Conservation (phyloP, 2,888 invertebrate species). For the Ochropacha duplaris region DNA sequence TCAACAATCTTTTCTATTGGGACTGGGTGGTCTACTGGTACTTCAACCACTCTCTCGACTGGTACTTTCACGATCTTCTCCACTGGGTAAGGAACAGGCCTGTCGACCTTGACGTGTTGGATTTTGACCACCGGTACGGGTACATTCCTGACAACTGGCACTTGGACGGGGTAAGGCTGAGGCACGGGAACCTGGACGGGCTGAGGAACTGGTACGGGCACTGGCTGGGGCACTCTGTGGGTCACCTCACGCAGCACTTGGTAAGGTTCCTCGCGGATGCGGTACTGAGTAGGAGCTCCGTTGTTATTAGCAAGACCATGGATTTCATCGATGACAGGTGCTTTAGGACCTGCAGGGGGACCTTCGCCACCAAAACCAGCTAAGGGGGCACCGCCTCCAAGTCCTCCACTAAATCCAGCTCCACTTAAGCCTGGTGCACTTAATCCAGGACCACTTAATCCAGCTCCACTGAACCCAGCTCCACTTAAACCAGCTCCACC, state of each 20-base stretch:
- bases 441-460: constrained; percentile 9
- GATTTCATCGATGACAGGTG: constrained; percentile 70
- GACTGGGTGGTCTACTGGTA: constrained; percentile 81
- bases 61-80: constrained; percentile 84
- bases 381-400: constrained; percentile 2
- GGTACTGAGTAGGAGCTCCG: constrained; percentile 70
- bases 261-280: constrained; percentile 67
- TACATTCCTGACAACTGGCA: constrained; percentile 79
- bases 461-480: constrained; percentile 8
- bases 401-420: constrained; percentile 12
- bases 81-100: constrained; percentile 83
- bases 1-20: constrained; percentile 77
- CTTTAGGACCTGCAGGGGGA: constrained; percentile 57
- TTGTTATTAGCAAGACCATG: constrained; percentile 68
- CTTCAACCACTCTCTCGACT: constrained; percentile 80
- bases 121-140: constrained; percentile 82
- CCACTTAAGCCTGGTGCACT: constrained; percentile 10
- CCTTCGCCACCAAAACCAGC: constrained; percentile 38
- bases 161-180: constrained; percentile 82
- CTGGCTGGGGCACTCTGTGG: constrained; percentile 82
- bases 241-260: constrained; percentile 72
- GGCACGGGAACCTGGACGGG: constrained; percentile 80
- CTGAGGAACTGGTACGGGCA: constrained; percentile 79
- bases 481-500: constrained; percentile 11
- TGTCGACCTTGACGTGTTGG: constrained; percentile 81